phyloP scores from a whole-genome alignment of 2,888 invertebrate genomes.

The Syrphus vitripennis region DNA sequence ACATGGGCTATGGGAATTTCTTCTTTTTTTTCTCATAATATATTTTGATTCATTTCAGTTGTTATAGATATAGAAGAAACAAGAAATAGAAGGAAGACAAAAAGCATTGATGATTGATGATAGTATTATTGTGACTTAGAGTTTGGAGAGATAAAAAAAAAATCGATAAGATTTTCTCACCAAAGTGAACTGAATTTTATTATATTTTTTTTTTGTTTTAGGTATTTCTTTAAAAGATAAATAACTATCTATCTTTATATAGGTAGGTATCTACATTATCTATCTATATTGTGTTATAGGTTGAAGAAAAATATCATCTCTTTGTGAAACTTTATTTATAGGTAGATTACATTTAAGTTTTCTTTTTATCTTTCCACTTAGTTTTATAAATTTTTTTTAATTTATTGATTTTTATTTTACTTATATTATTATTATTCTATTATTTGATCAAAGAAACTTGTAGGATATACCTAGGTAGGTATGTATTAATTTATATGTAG shows the following conservation, averaged over 20 bases:
- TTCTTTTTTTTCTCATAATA: too few relatives aligned
- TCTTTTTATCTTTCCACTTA: not conserved
- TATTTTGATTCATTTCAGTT: conserved; percentile 2
- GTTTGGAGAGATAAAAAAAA: conserved; percentile 40
- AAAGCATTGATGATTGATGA: conserved; percentile 50
- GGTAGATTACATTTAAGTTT: not conserved
- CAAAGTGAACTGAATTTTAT: conserved; percentile 12
- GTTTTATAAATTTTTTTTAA: not conserved
- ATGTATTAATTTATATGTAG: too few relatives aligned
- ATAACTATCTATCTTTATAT: conserved; percentile 6
- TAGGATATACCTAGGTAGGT: too few relatives aligned
- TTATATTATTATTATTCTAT: not conserved
- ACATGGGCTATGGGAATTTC: conserved; percentile 2
- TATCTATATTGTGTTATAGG: not conserved
- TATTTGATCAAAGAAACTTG: too few relatives aligned
- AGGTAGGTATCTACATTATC: not conserved
- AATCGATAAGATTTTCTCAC: conserved; percentile 49
- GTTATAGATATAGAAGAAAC: conserved; percentile 16
- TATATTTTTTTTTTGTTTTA: not conserved
- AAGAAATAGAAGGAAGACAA: not conserved
- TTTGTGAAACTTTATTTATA: not conserved
- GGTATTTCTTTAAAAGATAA: not conserved
- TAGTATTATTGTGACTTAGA: conserved; percentile 31
- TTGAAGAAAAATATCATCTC: not conserved
- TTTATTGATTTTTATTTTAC: not conserved